These are phyloP conservation scores for Adrianichthys oophorus DNA, from an alignment of 2,797 vertebrate genomes.

Conservation along the genomic window DNA sequence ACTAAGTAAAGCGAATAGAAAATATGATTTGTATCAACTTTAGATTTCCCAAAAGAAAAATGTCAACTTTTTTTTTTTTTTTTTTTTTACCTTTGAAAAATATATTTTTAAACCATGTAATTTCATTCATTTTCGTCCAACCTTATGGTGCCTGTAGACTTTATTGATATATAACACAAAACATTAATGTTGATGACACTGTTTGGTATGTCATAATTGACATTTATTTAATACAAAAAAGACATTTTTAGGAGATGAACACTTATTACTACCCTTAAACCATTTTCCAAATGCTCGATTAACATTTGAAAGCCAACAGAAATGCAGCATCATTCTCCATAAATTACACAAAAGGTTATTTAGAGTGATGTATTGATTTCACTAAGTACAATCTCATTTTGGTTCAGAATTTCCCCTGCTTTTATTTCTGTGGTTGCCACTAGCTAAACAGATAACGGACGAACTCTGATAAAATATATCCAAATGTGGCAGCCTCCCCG, in stretches of 20 bases:
- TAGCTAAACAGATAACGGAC: constrained; percentile 82
- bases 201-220: constrained; percentile 65
- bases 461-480: constrained; percentile 84
- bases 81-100: constrained; percentile 28
- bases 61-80: constrained; percentile 31
- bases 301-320: constrained; percentile 78
- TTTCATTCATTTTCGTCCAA: constrained; percentile 58
- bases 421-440: constrained; percentile 74
- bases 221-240: constrained; percentile 77
- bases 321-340: constrained; percentile 61
- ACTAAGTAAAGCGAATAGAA: constrained; percentile 63
- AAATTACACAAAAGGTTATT: constrained; percentile 74
- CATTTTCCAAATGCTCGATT: constrained; percentile 78
- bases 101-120: constrained; percentile 57
- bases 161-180: constrained; percentile 58
- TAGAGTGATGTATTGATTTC: constrained; percentile 73
- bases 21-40: constrained; percentile 73
- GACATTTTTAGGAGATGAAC: constrained; percentile 62
- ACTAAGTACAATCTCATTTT: constrained; percentile 76
- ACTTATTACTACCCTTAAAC: constrained; percentile 64
- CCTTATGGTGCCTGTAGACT: constrained; percentile 61
- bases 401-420: constrained; percentile 68
- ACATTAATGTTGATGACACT: constrained; percentile 68
- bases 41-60: constrained; percentile 55
- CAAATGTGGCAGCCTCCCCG: constrained; percentile 78